phyloP scores from a whole-genome alignment of 2,797 vertebrate genomes.

The Mormyrus hasselquistii region DNA sequence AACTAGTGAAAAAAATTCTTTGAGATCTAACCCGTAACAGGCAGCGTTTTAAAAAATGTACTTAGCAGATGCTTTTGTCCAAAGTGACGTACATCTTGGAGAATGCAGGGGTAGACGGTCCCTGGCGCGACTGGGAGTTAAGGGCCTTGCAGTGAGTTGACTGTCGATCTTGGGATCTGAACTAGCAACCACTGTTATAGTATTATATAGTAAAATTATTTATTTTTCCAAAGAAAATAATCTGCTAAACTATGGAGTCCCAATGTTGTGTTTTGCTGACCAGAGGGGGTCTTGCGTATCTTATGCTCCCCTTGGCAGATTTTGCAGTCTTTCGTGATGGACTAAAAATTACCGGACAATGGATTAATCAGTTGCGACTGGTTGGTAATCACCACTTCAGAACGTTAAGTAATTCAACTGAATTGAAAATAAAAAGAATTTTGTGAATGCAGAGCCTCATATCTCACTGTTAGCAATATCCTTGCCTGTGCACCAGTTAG shows the following conservation, averaged over 20 bases:
- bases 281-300: background rate
- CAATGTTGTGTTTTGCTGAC: background rate
- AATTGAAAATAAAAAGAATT: background rate
- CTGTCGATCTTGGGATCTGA: background rate
- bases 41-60: background rate
- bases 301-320: no score
- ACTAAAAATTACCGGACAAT: background rate
- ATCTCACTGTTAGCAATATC: background rate
- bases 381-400: no score
- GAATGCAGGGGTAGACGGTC: background rate
- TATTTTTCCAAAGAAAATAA: background rate
- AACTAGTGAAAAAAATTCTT: background rate
- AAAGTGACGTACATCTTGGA: background rate
- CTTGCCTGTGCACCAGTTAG: background rate
- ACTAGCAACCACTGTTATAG: background rate
- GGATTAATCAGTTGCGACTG: no score
- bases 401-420: background rate
- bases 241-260: background rate
- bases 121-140: background rate
- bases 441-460: background rate
- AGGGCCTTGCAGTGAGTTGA: background rate
- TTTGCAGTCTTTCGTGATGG: background rate
- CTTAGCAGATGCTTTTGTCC: background rate
- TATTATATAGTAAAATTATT: background rate
- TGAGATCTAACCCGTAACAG: background rate